Conservation (phyloP, 2,888 invertebrate genomes). For the Lasioglossum zephyrum region DNA sequence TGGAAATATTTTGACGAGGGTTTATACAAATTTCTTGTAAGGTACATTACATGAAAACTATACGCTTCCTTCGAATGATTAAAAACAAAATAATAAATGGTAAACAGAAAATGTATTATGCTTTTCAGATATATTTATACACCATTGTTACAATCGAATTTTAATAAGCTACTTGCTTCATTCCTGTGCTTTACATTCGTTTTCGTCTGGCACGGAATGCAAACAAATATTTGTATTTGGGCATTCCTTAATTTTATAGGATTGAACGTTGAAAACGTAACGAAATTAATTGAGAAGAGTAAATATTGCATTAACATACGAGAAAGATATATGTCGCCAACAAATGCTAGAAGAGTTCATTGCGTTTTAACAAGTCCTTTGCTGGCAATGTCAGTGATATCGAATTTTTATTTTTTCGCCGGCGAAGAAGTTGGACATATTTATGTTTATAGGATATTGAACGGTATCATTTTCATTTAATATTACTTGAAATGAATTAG, state of each 20-base stretch:
- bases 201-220: constrained; percentile 95
- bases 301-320: constrained; percentile 85
- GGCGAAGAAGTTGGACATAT: constrained; percentile 90
- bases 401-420: constrained; percentile 95
- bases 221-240: constrained; percentile 93
- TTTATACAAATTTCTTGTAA: constrained; percentile 94
- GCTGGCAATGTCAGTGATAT: constrained; percentile 91
- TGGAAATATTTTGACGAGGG: constrained; percentile 99
- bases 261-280: constrained; percentile 89
- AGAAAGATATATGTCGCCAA: constrained; percentile 75
- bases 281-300: constrained; percentile 85
- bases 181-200: constrained; percentile 92
- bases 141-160: constrained; percentile 85
- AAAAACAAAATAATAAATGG: background rate
- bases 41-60: constrained; percentile 85
- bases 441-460: constrained; percentile 87
- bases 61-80: background rate
- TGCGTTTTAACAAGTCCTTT: constrained; percentile 90
- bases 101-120: constrained; percentile 32
- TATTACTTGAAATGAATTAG: constrained; percentile 29
- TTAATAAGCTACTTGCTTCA: constrained; percentile 89
- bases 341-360: constrained; percentile 87
- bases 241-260: constrained; percentile 94
- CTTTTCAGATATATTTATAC: constrained; percentile 92
- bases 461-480: constrained; percentile 82